A percentile compares a stretch with the other conserved stretches of the same genome.
Conservation (phyloP, 2,113 vertebrate species). For the Holacanthus passer region DNA sequence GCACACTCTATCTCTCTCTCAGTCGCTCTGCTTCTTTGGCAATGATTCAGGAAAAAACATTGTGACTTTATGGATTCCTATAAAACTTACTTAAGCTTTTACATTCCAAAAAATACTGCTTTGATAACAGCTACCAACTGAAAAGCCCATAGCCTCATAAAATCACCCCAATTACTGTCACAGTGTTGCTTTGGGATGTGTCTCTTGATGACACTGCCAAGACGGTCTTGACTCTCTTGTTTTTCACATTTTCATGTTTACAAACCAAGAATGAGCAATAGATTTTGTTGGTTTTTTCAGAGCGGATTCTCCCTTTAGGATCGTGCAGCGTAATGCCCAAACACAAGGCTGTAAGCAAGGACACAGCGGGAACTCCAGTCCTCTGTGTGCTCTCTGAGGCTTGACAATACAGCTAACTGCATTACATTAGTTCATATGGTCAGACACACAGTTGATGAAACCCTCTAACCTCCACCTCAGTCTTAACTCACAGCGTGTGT, state of each 20-base stretch:
- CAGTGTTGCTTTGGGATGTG: not conserved
- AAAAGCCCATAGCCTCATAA: conserved; percentile 1
- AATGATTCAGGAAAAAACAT: conserved; percentile 12
- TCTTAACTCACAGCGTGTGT: conserved; percentile 43
- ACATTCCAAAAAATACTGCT: not conserved
- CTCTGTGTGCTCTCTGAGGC: conserved; percentile 36
- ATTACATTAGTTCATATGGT: conserved; percentile 66
- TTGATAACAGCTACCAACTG: not conserved
- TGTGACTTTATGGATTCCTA: conserved; percentile 15
- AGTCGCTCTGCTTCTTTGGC: not conserved
- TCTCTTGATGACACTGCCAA: conserved; percentile 11
- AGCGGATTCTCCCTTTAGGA: conserved; percentile 35
- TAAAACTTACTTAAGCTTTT: conserved; percentile 8
- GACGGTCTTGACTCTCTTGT: not conserved
- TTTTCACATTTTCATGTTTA: conserved; percentile 26
- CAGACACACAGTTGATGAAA: conserved; percentile 66
- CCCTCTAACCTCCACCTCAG: conserved; percentile 61
- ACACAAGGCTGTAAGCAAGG: conserved; percentile 40
- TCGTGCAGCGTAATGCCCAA: conserved; percentile 10
- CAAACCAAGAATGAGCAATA: not conserved
- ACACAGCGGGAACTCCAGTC: conserved; percentile 40
- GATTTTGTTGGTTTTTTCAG: conserved; percentile 10
- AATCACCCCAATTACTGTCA: conserved; percentile 12
- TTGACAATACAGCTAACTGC: conserved; percentile 56
- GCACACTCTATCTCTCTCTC: not conserved